Conservation (phyloP, 2,113 vertebrate species). For the Takifugu flavidus region DNA sequence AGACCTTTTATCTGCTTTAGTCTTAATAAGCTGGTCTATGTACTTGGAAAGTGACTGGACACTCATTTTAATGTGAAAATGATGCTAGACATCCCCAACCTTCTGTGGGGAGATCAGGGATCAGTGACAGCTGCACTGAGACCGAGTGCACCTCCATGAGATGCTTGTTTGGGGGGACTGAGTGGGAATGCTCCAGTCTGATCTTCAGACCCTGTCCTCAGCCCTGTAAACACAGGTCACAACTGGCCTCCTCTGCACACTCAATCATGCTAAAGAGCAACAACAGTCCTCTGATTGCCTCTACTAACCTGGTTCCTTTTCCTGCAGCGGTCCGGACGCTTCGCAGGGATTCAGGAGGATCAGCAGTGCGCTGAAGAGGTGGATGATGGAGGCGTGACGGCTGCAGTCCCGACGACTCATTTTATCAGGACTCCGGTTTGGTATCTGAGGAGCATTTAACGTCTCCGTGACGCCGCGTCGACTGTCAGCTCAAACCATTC, state of each 20-base stretch:
- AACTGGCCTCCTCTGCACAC: conserved; percentile 28
- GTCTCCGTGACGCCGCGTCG: conserved; percentile 12
- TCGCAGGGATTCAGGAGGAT: conserved; percentile 44
- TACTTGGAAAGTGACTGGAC: too few species aligned
- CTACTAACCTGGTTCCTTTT: conserved; percentile 70
- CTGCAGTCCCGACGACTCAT: conserved; percentile 54
- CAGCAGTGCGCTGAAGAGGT: conserved; percentile 58
- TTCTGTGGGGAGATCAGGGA: conserved; percentile 25
- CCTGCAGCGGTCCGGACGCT: conserved; percentile 31
- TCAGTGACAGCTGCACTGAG: conserved; percentile 11
- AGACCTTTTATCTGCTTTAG: too few species aligned
- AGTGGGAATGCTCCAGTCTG: conserved; percentile 1
- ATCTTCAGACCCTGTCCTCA: conserved; percentile 7
- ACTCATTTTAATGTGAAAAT: too few species aligned
- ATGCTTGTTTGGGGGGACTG: conserved; percentile 5
- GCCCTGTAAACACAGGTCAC: conserved; percentile 34
- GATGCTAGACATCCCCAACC: conserved; percentile 5
- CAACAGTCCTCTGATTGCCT: not conserved
- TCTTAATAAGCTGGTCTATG: too few species aligned
- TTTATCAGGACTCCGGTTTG: conserved; percentile 47
- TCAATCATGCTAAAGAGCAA: not conserved
- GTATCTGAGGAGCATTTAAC: conserved; percentile 26
- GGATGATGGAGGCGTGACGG: conserved; percentile 38
- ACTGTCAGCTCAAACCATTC: conserved; percentile 38
- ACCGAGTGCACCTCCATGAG: not conserved